Percentiles rank a stretch among this genome's conserved stretches.
Conservation (phyloP, 2,888 invertebrate genomes). For the Corythucha ciliata region DNA sequence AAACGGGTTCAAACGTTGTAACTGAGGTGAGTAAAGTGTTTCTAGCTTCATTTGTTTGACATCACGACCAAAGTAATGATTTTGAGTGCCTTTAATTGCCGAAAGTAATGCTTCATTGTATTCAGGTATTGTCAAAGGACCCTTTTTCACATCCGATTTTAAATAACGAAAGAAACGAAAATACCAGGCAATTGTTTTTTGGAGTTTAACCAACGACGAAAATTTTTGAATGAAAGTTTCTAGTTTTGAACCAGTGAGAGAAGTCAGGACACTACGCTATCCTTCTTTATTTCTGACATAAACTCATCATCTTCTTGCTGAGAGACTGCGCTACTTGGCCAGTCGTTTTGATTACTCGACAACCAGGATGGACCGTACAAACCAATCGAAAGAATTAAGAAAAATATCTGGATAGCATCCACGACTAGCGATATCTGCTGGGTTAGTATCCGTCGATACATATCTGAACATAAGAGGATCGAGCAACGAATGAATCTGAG, state of each 20-base stretch:
- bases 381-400: constrained; percentile 17
- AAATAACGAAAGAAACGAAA: background rate
- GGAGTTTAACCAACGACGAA: background rate
- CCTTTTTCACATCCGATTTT: background rate
- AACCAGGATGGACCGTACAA: constrained; percentile 24
- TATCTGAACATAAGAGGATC: constrained; percentile 2
- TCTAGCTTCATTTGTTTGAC: no score
- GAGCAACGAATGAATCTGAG: background rate
- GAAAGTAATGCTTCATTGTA: background rate
- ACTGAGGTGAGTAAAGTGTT: no score
- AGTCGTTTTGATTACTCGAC: no score
- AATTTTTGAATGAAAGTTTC: background rate
- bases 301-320: no score
- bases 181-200: background rate
- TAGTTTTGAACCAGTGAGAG: no score
- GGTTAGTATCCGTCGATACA: constrained; percentile 33
- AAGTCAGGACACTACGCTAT: no score
- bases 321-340: background rate
- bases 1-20: constrained; percentile 16
- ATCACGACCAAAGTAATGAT: background rate
- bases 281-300: no score
- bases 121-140: background rate
- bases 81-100: background rate
- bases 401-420: no score
- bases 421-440: constrained; percentile 37